Base-by-base conservation (phyloP, 2,113 vertebrate species). In the Coryphaenoides rupestris region DNA sequence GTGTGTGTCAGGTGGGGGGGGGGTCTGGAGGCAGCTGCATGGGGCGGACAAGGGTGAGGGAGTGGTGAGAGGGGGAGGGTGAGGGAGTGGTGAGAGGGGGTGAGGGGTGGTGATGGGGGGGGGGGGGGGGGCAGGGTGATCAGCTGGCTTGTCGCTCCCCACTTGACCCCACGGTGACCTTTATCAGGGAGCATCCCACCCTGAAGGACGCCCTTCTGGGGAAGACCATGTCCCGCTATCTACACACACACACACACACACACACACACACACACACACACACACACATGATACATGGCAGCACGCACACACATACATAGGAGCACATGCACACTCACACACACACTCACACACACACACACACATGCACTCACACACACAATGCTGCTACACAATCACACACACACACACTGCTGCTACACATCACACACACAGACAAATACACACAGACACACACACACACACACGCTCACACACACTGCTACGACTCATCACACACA, bases 91-190 rank as follows among this genome's bases (percentile, higher is more conserved):
- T 5, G 75, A 72, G 15, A 15, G 28, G 28, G 19, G 4, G 49
- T n/a, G n/a, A n/a, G n/a, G 79, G 62, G 19, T 54, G 66, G 69
- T 5, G 75, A 72, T 49, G 47, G 28, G 28, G 19, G 4, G 49
- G 49, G 49, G 5, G 49, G 4, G 2, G 49, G 49, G 12, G 49
- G 63, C 21, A 40, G 70, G 76, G 81, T 78, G 82, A 80, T 90
- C 88, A 91, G 87, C 88, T 90, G 88, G 87, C 84, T 76, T 85
- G 73, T 76, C 83, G 85, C 83, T 86, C 87, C 89, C 89, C 83
- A 88, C 87, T 89, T 89, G 86, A 91, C 88, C 88, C 84, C 13
- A 70, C 83, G 63, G 73, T 89, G 88, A 90, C 90, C 89, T 81
- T 77, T 80, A 78, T 68, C 76, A 80, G 19, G 82, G 75, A 19